A percentile compares a stretch with the other conserved stretches of the same genome.
Evolutionary conservation across 2,113 vertebrate species (phyloP).

Genomic region (Anthoscopus minutus): DNA sequence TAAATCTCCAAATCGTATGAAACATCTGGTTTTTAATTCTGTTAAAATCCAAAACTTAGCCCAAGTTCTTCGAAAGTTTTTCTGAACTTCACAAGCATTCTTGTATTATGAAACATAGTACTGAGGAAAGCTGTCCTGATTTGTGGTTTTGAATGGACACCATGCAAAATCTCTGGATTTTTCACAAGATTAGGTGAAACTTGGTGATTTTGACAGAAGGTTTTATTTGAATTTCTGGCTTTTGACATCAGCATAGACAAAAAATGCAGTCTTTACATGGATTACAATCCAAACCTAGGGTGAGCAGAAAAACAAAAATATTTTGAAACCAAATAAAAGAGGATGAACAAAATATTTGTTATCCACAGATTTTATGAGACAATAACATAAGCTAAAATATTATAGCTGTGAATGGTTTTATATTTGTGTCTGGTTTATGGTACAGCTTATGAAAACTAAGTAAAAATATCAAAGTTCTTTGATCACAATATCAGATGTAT

Average conservation of each 20-base stretch:
- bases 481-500: not conserved
- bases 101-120: not conserved
- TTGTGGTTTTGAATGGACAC: conserved; percentile 6
- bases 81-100: conserved; percentile 14
- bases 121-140: not conserved
- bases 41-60: not conserved
- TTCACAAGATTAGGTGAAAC: not conserved
- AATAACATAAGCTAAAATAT: not conserved
- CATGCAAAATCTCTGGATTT: not conserved
- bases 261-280: not conserved
- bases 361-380: not conserved
- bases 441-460: not conserved
- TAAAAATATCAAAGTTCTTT: not conserved
- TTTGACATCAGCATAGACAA: not conserved
- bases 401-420: not conserved
- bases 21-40: conserved; percentile 31
- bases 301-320: not conserved
- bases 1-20: not conserved
- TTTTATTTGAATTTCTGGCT: not conserved
- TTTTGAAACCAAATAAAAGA: not conserved
- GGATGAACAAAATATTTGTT: not conserved
- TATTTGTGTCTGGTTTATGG: not conserved
- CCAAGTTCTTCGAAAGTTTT: conserved; percentile 44
- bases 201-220: not conserved
- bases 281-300: not conserved